phyloP scores from a whole-genome alignment of 2,113 vertebrate species.

The Psophia crepitans region DNA sequence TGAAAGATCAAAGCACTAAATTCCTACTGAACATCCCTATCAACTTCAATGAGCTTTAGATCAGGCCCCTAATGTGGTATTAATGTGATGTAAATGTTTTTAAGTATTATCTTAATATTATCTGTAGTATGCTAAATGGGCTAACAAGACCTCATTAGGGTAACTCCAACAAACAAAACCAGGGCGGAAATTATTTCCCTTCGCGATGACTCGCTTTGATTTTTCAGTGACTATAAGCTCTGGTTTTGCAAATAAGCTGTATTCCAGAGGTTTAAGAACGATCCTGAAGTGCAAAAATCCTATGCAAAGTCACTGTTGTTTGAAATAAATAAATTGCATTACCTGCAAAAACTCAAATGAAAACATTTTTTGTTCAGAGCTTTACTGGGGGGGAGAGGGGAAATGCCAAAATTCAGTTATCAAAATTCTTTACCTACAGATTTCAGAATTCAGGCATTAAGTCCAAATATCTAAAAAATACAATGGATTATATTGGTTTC shows the following conservation, averaged over 20 bases:
- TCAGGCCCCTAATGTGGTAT: background rate
- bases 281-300: background rate
- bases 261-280: background rate
- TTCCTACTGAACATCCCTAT: background rate
- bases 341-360: background rate
- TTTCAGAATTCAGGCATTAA: background rate
- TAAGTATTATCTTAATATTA: background rate
- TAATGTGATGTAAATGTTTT: background rate
- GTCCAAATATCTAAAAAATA: background rate
- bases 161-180: background rate
- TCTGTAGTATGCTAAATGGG: background rate
- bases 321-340: too few species aligned
- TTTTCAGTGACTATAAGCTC: background rate
- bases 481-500: background rate
- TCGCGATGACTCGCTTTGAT: background rate
- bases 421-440: background rate
- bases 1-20: background rate
- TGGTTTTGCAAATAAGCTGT: background rate
- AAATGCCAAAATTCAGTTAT: background rate
- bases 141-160: background rate
- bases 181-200: background rate
- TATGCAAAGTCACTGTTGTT: accelerated
- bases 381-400: background rate
- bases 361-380: background rate
- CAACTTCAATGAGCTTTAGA: background rate